phyloP scores from a whole-genome alignment of 2,797 vertebrate genomes.

The Emys orbicularis region DNA sequence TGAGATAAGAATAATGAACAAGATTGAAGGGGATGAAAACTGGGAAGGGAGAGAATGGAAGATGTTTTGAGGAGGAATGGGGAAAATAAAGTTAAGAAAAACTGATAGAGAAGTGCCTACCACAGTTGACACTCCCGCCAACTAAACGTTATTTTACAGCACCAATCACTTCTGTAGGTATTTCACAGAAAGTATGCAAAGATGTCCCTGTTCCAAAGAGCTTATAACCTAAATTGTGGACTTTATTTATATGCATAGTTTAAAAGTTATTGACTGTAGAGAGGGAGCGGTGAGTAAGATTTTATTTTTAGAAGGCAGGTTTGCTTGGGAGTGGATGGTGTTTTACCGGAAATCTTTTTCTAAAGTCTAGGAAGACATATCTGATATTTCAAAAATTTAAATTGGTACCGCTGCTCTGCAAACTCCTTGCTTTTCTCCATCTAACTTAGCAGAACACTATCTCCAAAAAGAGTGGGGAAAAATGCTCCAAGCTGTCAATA shows the following conservation, averaged over 20 bases:
- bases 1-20: neutral
- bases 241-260: neutral
- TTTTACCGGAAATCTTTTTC: too few relatives aligned
- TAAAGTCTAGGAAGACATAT: neutral
- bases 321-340: neutral
- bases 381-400: neutral
- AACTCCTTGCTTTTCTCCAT: neutral
- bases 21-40: neutral
- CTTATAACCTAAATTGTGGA: neutral
- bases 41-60: neutral
- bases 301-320: neutral
- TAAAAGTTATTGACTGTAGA: neutral
- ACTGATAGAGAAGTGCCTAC: too few relatives aligned
- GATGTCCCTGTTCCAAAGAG: neutral
- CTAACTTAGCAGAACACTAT: neutral
- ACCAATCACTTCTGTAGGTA: neutral
- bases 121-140: too few relatives aligned
- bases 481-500: too few relatives aligned
- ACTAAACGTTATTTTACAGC: too few relatives aligned
- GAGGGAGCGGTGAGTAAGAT: neutral
- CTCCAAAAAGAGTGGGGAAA: neutral
- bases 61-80: too few relatives aligned
- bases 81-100: neutral
- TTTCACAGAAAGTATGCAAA: neutral
- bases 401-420: neutral